These are phyloP conservation scores for Glaucomys volans DNA, from an alignment of 2,113 vertebrate genomes.

Conservation along the genomic window DNA sequence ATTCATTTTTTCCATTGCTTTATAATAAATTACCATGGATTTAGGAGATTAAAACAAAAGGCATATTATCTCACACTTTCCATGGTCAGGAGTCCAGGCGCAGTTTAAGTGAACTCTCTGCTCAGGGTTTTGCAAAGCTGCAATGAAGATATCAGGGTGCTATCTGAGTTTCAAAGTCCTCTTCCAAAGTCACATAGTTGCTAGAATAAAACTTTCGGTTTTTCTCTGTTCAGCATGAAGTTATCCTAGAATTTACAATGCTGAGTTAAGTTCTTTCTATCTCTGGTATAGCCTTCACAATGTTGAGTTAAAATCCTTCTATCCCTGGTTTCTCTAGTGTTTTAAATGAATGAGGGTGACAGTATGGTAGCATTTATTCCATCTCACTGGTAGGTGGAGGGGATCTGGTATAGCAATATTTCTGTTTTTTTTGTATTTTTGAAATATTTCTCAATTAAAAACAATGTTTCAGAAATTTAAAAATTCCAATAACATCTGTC, in stretches of 20 bases:
- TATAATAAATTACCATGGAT: neutral
- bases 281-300: no score
- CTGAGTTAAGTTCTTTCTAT: no score
- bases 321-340: no score
- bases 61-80: neutral
- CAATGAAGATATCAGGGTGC: neutral
- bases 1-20: neutral
- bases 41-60: neutral
- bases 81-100: neutral
- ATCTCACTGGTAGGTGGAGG: neutral
- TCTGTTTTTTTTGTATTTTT: neutral
- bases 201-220: neutral
- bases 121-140: neutral
- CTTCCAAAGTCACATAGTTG: neutral
- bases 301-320: no score
- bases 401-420: neutral
- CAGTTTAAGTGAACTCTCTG: neutral
- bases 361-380: neutral
- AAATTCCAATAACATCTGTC: no score
- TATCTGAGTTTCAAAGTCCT: neutral
- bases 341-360: neutral
- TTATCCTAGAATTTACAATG: no score
- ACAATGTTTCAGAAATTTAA: neutral
- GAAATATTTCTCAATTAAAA: slow-evolving; percentile 20
- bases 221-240: no score